Evolutionary conservation across 2,797 vertebrate genomes (phyloP), one percentile per base, ranked within the genome.

Genomic region (Orestias chungarensis): DNA sequence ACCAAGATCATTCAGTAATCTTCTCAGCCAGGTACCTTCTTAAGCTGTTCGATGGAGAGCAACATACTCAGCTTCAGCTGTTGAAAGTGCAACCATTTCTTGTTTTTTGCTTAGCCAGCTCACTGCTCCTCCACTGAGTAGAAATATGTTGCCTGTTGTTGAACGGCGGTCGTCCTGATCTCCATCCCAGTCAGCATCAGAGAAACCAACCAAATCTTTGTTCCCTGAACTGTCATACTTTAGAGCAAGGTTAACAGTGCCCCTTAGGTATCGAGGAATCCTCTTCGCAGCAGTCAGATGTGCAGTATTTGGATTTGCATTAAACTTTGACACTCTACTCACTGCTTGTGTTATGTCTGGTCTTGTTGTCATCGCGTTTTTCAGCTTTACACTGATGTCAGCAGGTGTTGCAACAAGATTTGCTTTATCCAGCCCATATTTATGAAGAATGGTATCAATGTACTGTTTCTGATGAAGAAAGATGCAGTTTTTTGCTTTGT

Each of bases 1-100:
- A 74, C 73, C 76, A 7, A 79, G 70, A 50, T 86, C 81, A 73
- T 9, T 57, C 23, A 76, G 78, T 73, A 86, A 8, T 70, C 35
- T 29, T 85, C 77, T 42, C 8, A 42, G 8, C 3, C 40, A 42
- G 1, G 40, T 42, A 9, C 40, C 40, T 42, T 42, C 40, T 31
- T 86, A 73, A 12, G 71, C 57, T 3, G 74, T 70, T 57, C 80
- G 80, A 3, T 76, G 86, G 3, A 84, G 46, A 46, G 78, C 70
- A 1, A 83, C 25, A 0, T 87, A 76, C 18, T 85, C 79, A 8
- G 71, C 79, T 57, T 82, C 77, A 7, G 73, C 64, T 47, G 80
- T 83, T 65, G 71, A 87, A 44, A 87, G 72, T 71, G 81, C 74
- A 74, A 85, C 70, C 17, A 75, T 83, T 76, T 68, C 54, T 11